Conservation (phyloP, 2,113 vertebrate genomes). For the Sander lucioperca region DNA sequence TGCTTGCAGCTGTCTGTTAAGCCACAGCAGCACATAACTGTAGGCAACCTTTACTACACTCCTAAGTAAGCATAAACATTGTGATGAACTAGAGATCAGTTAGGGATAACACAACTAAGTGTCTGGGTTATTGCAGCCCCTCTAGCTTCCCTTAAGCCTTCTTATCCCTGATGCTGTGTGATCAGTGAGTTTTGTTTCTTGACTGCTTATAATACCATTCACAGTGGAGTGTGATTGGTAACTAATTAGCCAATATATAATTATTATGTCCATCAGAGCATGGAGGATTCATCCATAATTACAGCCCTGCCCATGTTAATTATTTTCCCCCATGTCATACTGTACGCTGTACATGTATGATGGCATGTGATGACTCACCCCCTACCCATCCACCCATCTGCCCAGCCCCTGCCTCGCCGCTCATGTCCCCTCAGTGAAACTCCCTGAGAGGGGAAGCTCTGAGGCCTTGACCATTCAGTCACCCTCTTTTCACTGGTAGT, state of each 20-base stretch:
- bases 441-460: conserved; percentile 65
- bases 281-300: conserved; percentile 47
- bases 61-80: conserved; percentile 39
- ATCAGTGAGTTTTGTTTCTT: conserved; percentile 61
- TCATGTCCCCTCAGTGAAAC: conserved; percentile 62
- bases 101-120: conserved; percentile 36
- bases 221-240: conserved; percentile 56
- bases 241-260: conserved; percentile 67
- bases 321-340: neutral
- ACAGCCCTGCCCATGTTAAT: conserved; percentile 24
- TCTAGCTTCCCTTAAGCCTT: conserved; percentile 37
- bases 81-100: conserved; percentile 57
- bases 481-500: conserved; percentile 65
- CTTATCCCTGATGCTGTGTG: conserved; percentile 30
- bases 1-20: conserved; percentile 45
- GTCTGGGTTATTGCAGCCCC: conserved; percentile 43
- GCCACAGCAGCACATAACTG: conserved; percentile 35
- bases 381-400: conserved; percentile 33
- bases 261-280: conserved; percentile 63
- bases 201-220: conserved; percentile 50
- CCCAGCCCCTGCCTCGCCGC: conserved; percentile 11
- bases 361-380: conserved; percentile 23
- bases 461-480: conserved; percentile 72
- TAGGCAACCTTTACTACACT: conserved; percentile 49
- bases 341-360: conserved; percentile 23